phyloP scores from a whole-genome alignment of 2,113 vertebrate species.

The Lathamus discolor region DNA sequence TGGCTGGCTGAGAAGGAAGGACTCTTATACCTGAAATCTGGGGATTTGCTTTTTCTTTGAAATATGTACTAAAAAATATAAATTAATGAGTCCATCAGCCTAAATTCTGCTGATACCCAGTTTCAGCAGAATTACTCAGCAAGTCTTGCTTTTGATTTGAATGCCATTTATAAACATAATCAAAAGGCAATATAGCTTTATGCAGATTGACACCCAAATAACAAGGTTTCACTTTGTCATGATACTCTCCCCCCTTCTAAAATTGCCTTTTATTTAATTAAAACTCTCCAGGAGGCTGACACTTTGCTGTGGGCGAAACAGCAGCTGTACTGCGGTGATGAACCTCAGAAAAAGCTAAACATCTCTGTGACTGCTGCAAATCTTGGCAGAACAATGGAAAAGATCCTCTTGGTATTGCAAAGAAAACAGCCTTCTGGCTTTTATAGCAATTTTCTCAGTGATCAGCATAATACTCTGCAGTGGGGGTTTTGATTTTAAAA shows the following conservation, averaged over 20 bases:
- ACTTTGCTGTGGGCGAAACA: slow-evolving; percentile 4
- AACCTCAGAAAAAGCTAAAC: slow-evolving; percentile 18
- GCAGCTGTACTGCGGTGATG: slow-evolving; percentile 23
- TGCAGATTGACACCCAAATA: neutral
- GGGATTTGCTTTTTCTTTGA: neutral
- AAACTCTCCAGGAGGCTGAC: slow-evolving; percentile 45
- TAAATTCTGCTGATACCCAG: neutral
- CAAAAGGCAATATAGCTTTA: neutral
- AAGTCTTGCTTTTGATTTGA: neutral
- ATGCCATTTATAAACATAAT: neutral
- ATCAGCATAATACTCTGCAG: slow-evolving; percentile 3
- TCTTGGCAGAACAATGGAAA: slow-evolving; percentile 12
- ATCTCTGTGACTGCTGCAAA: neutral
- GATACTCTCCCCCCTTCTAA: neutral
- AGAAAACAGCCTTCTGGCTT: slow-evolving; percentile 29
- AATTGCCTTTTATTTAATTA: slow-evolving; percentile 68
- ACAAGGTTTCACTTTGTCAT: neutral
- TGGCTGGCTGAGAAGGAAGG: neutral
- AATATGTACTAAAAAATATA: neutral
- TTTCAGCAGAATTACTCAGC: neutral
- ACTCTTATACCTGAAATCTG: neutral
- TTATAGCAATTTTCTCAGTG: slow-evolving; percentile 23
- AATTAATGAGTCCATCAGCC: neutral
- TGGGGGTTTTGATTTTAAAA: slow-evolving; percentile 13
- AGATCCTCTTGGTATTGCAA: slow-evolving; percentile 16